Base-by-base conservation (phyloP, 2,888 invertebrate genomes). In the Drosophila koepferae region DNA sequence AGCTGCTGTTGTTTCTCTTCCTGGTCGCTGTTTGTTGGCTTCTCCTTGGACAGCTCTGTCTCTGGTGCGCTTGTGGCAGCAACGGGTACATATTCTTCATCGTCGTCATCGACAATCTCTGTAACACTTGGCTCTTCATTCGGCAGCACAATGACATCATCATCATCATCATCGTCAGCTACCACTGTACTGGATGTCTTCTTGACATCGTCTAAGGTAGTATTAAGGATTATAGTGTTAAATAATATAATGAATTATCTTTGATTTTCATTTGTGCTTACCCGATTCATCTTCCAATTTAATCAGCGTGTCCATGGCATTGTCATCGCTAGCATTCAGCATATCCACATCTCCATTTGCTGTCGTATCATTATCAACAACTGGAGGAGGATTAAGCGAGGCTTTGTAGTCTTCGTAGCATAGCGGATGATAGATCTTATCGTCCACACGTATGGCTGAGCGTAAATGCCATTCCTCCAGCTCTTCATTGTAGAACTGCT, bases 401-500 rank as follows among this genome's bases (percentile, higher is more conserved):
- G 87, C 77, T 90, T 96, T 96, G 90, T 96, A 96, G 91, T 98
- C 98, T 77, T 98, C 97, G 83, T 96, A 96, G 93, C 99, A 99
- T 40, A 97, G 93, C 0, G 98, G 98, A 94, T 99, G 98, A 92
- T 97, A 99, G 82, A 96, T 96, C 74, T 95, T 95, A 0, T 95
- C 96, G 64, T 97, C 96, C 40, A 96, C 95, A 8, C 95, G 94
- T 23, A 97, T 94, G 0, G 99, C 98, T 91, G 97, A 96, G 74
- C 96, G 94, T 36, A 99, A 94, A 91, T 98, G 98, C 99, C 99
- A 99, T 92, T 98, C 99, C 92, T 99, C 99, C 80, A 96, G 96
- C 88, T 99, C 99, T 93, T 99, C 98, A 92, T 99, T 97, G 94
- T 97, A 99, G 94, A 98, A 99, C 93, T 98, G 97, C 81, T 98